Evolutionary conservation across 2,888 invertebrate species (phyloP), one percentile per base, ranked within the genome.

Genomic region (Hypercompe scribonia): DNA sequence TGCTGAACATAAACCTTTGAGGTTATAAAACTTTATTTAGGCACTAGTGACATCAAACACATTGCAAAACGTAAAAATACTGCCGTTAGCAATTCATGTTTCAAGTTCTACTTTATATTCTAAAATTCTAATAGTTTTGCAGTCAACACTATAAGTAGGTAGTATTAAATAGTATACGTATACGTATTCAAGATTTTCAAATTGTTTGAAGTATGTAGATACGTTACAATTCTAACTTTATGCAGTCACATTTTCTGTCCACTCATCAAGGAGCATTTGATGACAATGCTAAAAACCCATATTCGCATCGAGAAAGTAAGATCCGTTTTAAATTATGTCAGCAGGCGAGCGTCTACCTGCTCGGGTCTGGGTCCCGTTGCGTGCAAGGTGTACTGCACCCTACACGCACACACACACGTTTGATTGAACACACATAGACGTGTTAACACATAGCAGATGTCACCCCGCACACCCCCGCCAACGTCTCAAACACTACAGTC

Each of bases 331-430:
- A 93, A 92, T 91, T 89, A 90, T 93, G 93, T 93, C 93, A 93
- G 91, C 90, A 83, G 88, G 87, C 89, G 87, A 86, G 76, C 82
- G 82, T 74, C 94, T 95, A 95, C 95, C 95, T 95, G 95, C 94
- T 91, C 83, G 83, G 90, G 89, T 83, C 86, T 78, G 83, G 89
- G 88, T 95, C 93, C 95, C 95, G 94, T 95, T 94, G 94, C 93
- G 91, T 92, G 95, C 95, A 95, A 95, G 95, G 95, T 95, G 94
- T 90, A 88, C 87, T 90, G 86, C 90, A 90, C 91, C 90, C 90
- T 88, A 84, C 88, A 87, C 90, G 78, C 88, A 87, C 86, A 86
- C 86, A 79, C 71, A 65, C 64, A 75, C 73, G n/a, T n/a, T 72
- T 74, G 72, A 73, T 72, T 73, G 75, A 82, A 84, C 86, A 81